Evolutionary conservation across 1,140 invertebrate species (phyloP), one percentile per base, ranked within the genome.

Genomic region (Camponotus floridanus): DNA sequence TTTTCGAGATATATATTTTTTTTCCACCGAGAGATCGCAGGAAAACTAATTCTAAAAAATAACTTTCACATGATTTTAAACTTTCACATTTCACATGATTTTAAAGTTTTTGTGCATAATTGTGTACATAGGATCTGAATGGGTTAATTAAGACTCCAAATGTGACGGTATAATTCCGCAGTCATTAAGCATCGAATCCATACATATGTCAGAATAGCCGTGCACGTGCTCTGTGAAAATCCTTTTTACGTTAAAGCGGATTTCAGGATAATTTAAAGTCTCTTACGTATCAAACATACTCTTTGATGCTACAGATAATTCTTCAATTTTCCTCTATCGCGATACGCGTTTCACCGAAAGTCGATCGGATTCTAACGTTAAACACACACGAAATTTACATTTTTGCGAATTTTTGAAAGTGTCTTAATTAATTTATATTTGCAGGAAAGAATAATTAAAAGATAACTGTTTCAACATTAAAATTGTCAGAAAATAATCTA

Each of bases 401-500:
- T 78, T 68, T 8, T 18, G 9, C 8, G 18, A 67, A n/a, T n/a
- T n/a, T n/a, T n/a, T 70, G 5, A 36, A 55, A 36, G 31, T 45
- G 3, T 55, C 26, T 42, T 26, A 76, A 78, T 78, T 51, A 55
- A 55, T 26, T 67, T 11, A n/a, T 5, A 48, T 70, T 70, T 36
- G 6, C 39, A 1, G 21, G 48, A n/a, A 57, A 57, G 6, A 5
- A 9, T 18, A 57, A 68, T 39, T 36, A 55, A 68, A 31, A 39
- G 18, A 31, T 31, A 57, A 70, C 0, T 39, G n/a, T 31, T 7
- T 42, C 7, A 8, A 64, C 13, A 7, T 51, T 67, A 26, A 79
- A 79, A 57, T 80, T 39, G 15, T 39, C 39, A n/a, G 18, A 13
- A 1, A 33, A 15, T 79, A 39, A 78, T 42, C 7, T 42, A 39